These are phyloP conservation scores for Lophotriccus pileatus DNA, from an alignment of 2,797 vertebrate genomes.

Conservation along the genomic window DNA sequence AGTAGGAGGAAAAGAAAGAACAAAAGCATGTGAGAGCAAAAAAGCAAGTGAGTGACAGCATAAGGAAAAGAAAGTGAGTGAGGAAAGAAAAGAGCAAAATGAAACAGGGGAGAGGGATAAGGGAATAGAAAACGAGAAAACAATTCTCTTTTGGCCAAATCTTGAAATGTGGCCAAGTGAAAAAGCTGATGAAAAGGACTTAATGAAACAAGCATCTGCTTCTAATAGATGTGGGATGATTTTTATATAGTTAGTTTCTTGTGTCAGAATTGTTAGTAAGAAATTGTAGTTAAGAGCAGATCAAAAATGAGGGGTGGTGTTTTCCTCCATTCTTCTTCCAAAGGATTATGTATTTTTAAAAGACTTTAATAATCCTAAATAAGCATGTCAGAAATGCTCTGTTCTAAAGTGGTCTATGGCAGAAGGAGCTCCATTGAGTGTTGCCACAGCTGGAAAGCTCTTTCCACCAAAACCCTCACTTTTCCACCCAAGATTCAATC, in stretches of 20 bases:
- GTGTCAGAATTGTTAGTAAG: background rate
- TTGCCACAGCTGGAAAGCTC: background rate
- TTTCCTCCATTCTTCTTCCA: background rate
- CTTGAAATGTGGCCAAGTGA: background rate
- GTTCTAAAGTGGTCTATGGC: background rate
- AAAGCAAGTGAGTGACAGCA: background rate
- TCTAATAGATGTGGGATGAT: background rate
- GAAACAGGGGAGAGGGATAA: accelerated
- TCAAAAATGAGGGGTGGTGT: background rate
- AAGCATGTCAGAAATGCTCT: background rate
- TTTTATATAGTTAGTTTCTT: background rate
- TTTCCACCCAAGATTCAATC: background rate
- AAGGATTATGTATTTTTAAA: background rate
- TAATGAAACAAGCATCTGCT: background rate
- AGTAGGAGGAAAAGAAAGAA: background rate
- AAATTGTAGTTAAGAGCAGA: background rate
- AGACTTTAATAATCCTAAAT: background rate
- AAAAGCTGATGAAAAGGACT: background rate
- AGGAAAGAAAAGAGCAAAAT: background rate
- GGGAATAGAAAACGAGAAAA: background rate
- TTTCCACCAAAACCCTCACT: background rate
- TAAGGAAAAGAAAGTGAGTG: accelerated
- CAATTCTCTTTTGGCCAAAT: background rate
- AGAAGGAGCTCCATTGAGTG: background rate
- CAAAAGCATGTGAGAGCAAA: accelerated